Conservation (phyloP, 2,888 invertebrate species). For the Synanthedon tipuliformis region DNA sequence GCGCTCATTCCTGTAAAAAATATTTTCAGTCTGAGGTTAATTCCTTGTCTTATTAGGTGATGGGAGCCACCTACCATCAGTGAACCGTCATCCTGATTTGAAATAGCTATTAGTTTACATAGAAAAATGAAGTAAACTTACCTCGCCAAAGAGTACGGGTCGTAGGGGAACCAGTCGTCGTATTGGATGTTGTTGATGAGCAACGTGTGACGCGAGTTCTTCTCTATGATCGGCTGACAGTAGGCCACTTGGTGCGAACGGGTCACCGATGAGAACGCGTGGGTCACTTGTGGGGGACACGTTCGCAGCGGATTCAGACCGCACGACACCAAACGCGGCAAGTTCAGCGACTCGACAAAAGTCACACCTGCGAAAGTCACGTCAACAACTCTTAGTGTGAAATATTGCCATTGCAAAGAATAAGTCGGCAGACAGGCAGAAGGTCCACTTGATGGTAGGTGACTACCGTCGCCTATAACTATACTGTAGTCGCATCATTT, state of each 20-base stretch:
- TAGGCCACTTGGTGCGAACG: constrained; percentile 90
- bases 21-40: too few relatives aligned
- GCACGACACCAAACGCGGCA: constrained; percentile 87
- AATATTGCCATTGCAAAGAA: too few relatives aligned
- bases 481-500: too few relatives aligned
- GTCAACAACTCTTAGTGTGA: too few relatives aligned
- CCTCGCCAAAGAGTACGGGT: constrained; percentile 83
- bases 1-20: too few relatives aligned
- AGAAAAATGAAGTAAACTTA: constrained; percentile 26
- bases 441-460: too few relatives aligned
- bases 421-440: too few relatives aligned
- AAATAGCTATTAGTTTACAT: too few relatives aligned
- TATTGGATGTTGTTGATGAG: constrained; percentile 55
- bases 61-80: too few relatives aligned
- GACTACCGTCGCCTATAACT: too few relatives aligned
- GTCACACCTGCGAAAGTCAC: constrained; percentile 75
- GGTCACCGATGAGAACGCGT: constrained; percentile 84
- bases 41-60: too few relatives aligned
- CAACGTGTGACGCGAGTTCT: constrained; percentile 75
- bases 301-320: constrained; percentile 88
- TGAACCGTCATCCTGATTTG: too few relatives aligned
- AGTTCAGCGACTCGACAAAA: constrained; percentile 84
- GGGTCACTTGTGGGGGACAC: constrained; percentile 81
- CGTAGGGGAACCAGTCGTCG: constrained; percentile 89
- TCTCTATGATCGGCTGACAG: constrained; percentile 90